Evolutionary conservation across 2,113 vertebrate species (phyloP), one percentile per base, ranked within the genome.

Genomic region (Cryptotis parvus): DNA sequence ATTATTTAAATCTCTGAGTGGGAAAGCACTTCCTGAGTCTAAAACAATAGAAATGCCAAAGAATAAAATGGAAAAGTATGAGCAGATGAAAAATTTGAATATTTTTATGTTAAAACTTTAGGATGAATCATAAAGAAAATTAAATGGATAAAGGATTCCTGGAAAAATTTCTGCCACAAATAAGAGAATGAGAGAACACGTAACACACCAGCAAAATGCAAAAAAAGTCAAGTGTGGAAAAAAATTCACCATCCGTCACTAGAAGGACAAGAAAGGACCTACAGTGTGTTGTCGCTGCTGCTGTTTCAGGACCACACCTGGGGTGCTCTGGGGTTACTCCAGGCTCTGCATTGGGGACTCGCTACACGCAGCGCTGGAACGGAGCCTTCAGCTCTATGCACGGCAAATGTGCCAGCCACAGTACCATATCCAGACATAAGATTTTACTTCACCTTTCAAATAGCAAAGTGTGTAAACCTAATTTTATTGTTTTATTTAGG

Each of bases 91-190:
- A 33, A 14, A 18, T 26, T 90, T 84, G 41, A 65, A 91, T 80
- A 84, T 69, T 41, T 15, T 37, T 84, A 85, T 55, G 35, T 87
- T 35, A 69, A 89, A 89, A 94, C 90, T 49, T 74, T 75, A 29
- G 61, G 35, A 89, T 86, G 66, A 14, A 89, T 33, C 29, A 55
- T 52, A 49, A 84, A 91, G 33, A 37, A 89, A 92, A 70, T 70
- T 84, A 81, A 87, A 75, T 63, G 45, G 20, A 91, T 35, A 27
- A 83, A 69, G 33, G 35, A n/a, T 3, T 27, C 63, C 37, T 10
- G 45, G 78, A n/a, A 79, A 87, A 65, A 27, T 16, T 86, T 15
- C 31, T 73, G n/a, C 58, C 45, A 84, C 3, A 65, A 81, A 80
- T 63, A 93, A 87, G 39, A n/a, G 37, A 24, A 73, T 29, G 35